Conservation (phyloP, 64 coral and sea anemone genomes). For the Montipora foliosa region DNA sequence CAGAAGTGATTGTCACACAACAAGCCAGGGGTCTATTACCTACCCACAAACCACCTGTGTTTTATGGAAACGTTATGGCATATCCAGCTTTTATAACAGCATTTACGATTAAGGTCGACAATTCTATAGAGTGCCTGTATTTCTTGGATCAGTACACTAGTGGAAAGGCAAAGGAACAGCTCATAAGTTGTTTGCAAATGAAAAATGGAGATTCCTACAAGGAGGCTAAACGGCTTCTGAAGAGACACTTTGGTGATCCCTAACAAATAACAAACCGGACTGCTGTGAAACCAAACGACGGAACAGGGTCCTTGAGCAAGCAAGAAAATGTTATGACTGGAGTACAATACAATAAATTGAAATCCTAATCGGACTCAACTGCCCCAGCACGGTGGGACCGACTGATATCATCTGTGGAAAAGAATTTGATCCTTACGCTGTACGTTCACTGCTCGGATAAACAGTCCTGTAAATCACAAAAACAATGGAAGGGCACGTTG, state of each 20-base stretch:
- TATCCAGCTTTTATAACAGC: slow-evolving; percentile 70
- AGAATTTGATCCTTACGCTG: slow-evolving; percentile 1
- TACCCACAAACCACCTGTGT: slow-evolving; percentile 26
- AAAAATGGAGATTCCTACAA: slow-evolving; percentile 62
- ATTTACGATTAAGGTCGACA: slow-evolving; percentile 61
- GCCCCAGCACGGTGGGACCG: slow-evolving; percentile 22
- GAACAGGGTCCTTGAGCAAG: background rate
- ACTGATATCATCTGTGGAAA: background rate
- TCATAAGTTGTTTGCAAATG: slow-evolving; percentile 67
- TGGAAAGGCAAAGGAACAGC: slow-evolving; percentile 63
- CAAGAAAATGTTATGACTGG: no score
- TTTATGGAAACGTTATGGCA: slow-evolving; percentile 42
- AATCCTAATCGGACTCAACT: slow-evolving; percentile 47
- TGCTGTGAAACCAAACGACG: slow-evolving; percentile 40
- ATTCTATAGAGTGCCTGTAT: slow-evolving; percentile 50
- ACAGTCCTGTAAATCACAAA: background rate
- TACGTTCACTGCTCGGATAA: slow-evolving; percentile 1
- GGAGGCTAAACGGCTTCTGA: slow-evolving; percentile 52
- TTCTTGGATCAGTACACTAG: slow-evolving; percentile 73
- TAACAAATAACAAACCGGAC: slow-evolving; percentile 5
- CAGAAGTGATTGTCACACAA: slow-evolving; percentile 45
- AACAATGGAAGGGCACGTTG: slow-evolving; percentile 1
- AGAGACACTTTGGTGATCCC: slow-evolving; percentile 72
- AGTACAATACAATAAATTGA: slow-evolving; percentile 18
- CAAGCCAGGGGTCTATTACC: slow-evolving; percentile 67